Evolutionary conservation across 2,797 vertebrate species (phyloP).

Genomic region (Nyctibius grandis): DNA sequence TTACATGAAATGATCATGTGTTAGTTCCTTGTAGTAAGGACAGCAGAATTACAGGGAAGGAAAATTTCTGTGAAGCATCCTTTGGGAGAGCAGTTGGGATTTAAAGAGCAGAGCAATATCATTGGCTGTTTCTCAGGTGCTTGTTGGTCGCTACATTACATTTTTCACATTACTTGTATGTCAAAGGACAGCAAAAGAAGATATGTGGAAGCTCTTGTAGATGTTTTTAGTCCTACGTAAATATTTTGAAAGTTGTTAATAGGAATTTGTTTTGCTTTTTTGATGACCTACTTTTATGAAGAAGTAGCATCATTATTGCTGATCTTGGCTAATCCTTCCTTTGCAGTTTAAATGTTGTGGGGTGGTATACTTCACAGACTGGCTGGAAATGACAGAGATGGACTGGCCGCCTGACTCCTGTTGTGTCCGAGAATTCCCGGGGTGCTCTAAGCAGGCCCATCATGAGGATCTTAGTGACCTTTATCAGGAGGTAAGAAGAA

Average conservation of each 20-base stretch:
- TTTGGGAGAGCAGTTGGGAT: not conserved
- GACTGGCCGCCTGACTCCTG: slow-evolving; percentile 98
- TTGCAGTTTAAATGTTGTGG: slow-evolving; percentile 95
- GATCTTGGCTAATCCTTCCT: slow-evolving; percentile 43
- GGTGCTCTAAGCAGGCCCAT: slow-evolving; percentile 91
- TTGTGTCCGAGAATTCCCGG: slow-evolving; percentile 91
- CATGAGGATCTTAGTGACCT: slow-evolving; percentile 93
- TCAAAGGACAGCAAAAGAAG: not conserved
- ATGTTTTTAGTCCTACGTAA: not conserved
- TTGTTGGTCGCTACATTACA: not conserved
- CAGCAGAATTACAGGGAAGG: not conserved
- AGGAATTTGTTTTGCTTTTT: not conserved
- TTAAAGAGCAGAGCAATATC: not conserved
- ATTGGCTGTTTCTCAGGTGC: not conserved
- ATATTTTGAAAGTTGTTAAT: not conserved
- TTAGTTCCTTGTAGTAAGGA: not conserved
- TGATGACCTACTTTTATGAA: not conserved
- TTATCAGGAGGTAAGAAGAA: slow-evolving; percentile 88
- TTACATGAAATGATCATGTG: not conserved
- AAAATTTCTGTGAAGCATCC: not conserved
- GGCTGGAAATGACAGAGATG: slow-evolving; percentile 98
- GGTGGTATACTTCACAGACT: slow-evolving; percentile 98
- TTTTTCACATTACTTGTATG: not conserved
- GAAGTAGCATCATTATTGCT: slow-evolving; percentile 30
- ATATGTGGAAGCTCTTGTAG: not conserved